These are phyloP conservation scores for Serinus canaria DNA, from an alignment of 2,113 vertebrate species.

Conservation along the genomic window DNA sequence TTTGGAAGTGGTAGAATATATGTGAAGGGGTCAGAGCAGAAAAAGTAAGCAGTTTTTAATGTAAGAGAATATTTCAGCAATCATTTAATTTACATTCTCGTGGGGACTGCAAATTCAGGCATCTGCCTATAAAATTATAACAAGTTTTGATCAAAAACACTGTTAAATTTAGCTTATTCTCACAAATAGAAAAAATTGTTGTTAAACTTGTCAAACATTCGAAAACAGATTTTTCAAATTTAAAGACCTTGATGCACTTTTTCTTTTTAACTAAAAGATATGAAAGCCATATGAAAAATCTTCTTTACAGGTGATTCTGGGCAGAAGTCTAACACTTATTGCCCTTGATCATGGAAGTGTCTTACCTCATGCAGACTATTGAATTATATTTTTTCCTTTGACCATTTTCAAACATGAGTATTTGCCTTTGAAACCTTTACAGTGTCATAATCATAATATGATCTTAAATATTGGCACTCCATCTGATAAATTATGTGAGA, in stretches of 20 bases:
- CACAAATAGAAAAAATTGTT: not conserved
- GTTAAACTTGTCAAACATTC: not conserved
- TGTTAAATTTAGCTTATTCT: not conserved
- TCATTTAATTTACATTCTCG: not conserved
- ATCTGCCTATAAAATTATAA: not conserved
- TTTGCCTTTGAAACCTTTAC: not conserved
- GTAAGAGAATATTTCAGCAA: not conserved
- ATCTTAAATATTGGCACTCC: not conserved
- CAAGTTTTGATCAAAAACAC: not conserved
- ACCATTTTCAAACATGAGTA: not conserved
- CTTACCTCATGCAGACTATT: not conserved
- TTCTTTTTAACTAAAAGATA: not conserved
- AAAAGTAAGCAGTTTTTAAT: not conserved
- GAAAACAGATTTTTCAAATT: not conserved
- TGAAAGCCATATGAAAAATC: not conserved
- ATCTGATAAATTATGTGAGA: not conserved
- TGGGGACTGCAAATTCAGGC: not conserved
- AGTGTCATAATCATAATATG: not conserved
- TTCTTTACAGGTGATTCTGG: not conserved
- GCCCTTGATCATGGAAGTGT: not conserved
- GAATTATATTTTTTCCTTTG: not conserved
- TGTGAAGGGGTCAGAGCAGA: not conserved
- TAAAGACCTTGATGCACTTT: not conserved
- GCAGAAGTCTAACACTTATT: not conserved
- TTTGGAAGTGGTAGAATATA: not conserved